A percentile compares a stretch with the other conserved stretches of the same genome.
These are phyloP conservation scores for Amphipoea lucens DNA, from an alignment of 2,888 invertebrate genomes.

Conservation along the genomic window DNA sequence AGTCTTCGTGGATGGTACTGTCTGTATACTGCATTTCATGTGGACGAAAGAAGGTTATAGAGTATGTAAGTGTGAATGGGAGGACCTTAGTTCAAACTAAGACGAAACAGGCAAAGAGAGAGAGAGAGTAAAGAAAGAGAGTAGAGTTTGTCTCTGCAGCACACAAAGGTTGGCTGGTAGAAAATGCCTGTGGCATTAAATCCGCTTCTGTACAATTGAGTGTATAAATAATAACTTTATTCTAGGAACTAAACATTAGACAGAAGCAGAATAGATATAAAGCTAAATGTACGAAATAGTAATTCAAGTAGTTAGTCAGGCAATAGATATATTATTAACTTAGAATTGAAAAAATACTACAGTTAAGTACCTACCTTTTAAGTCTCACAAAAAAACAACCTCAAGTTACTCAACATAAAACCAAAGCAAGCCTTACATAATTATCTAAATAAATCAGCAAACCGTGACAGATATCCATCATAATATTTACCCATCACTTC, in stretches of 20 bases:
- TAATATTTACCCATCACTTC: conserved; percentile 52
- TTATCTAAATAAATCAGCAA: conserved; percentile 33
- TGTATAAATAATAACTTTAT: not conserved
- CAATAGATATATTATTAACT: not conserved
- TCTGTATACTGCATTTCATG: not conserved
- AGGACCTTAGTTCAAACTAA: not conserved
- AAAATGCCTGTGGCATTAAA: not conserved
- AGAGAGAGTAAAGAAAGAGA: not conserved
- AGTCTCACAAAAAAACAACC: not conserved
- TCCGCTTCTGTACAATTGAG: not conserved
- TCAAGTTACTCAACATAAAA: not conserved
- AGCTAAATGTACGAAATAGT: not conserved
- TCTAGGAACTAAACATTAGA: not conserved
- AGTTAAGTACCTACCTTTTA: not conserved
- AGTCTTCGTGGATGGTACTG: no score
- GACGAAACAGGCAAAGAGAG: no score
- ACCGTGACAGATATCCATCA: conserved; percentile 47
- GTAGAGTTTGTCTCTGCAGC: not conserved
- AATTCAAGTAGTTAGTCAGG: not conserved
- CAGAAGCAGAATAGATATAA: not conserved
- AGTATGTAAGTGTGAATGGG: not conserved
- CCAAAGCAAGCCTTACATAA: not conserved
- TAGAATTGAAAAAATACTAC: not conserved
- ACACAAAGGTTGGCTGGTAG: not conserved
- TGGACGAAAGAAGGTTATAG: not conserved